A percentile compares a stretch with the other conserved stretches of the same genome.
These are phyloP conservation scores for Phalacrocorax carbo DNA, from an alignment of 2,113 vertebrate species.

Conservation along the genomic window DNA sequence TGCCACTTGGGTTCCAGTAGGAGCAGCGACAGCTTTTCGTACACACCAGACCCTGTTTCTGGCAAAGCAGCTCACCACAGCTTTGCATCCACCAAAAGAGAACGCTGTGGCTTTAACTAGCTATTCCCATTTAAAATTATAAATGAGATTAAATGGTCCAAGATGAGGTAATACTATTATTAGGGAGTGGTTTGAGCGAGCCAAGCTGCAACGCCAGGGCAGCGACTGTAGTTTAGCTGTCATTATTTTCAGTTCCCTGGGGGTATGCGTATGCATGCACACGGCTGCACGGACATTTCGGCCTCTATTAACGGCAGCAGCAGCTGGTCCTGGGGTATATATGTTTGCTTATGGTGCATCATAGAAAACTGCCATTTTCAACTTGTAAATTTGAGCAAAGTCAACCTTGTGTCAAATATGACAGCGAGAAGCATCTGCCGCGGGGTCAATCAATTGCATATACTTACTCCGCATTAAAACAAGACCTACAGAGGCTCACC, in stretches of 20 bases:
- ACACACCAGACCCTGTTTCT: not conserved
- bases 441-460: not conserved
- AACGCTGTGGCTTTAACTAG: not conserved
- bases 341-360: not conserved
- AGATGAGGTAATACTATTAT: not conserved
- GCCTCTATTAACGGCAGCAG: conserved; percentile 39
- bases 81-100: not conserved
- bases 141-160: not conserved
- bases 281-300: not conserved
- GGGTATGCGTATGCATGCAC: not conserved
- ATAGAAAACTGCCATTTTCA: not conserved
- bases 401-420: conserved; percentile 1
- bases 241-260: conserved; percentile 7
- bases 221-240: not conserved
- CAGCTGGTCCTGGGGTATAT: not conserved
- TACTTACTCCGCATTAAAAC: not conserved
- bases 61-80: not conserved
- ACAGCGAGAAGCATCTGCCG: not conserved
- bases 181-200: not conserved
- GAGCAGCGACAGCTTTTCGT: not conserved
- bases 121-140: not conserved
- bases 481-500: not conserved
- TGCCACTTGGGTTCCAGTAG: not conserved
- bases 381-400: not conserved
- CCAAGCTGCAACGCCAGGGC: not conserved